Evolutionary conservation across 2,113 vertebrate genomes (phyloP).

Genomic region (Sporophila hypoxantha): DNA sequence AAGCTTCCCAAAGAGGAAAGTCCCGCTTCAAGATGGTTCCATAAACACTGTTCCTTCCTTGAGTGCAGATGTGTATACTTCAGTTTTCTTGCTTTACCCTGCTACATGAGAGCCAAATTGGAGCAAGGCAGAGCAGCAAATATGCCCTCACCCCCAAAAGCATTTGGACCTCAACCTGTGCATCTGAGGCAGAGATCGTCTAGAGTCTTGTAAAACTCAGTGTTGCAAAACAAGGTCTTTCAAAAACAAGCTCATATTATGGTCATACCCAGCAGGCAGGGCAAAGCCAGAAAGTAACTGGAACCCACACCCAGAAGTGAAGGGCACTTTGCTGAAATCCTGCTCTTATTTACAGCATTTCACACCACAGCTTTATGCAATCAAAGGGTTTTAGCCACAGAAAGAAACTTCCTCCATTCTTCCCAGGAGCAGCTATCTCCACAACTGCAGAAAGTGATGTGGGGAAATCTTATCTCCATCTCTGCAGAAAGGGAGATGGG

Average conservation of each 20-base stretch:
- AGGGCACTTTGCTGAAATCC: not conserved
- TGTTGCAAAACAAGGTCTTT: conserved; percentile 19
- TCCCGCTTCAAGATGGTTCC: not conserved
- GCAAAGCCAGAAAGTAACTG: not conserved
- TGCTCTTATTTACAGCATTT: conserved; percentile 6
- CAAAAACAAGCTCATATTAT: not conserved
- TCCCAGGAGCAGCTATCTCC: not conserved
- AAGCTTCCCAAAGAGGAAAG: not conserved
- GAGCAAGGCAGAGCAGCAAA: not conserved
- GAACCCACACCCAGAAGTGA: conserved; percentile 18
- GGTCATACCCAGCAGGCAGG: not conserved
- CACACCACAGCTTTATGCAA: conserved; percentile 21
- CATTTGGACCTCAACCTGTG: not conserved
- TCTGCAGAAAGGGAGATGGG: not conserved
- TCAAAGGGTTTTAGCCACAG: not conserved
- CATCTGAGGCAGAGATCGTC: not conserved
- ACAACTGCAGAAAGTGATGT: not conserved
- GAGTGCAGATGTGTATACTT: not conserved
- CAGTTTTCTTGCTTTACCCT: not conserved
- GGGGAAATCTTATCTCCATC: not conserved
- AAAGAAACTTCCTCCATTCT: not conserved
- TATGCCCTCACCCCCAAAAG: not conserved
- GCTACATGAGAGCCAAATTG: not conserved
- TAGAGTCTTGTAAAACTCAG: not conserved
- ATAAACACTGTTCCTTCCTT: not conserved